These are phyloP conservation scores for Crotalus tigris DNA, from an alignment of 2,113 vertebrate genomes.

Conservation along the genomic window DNA sequence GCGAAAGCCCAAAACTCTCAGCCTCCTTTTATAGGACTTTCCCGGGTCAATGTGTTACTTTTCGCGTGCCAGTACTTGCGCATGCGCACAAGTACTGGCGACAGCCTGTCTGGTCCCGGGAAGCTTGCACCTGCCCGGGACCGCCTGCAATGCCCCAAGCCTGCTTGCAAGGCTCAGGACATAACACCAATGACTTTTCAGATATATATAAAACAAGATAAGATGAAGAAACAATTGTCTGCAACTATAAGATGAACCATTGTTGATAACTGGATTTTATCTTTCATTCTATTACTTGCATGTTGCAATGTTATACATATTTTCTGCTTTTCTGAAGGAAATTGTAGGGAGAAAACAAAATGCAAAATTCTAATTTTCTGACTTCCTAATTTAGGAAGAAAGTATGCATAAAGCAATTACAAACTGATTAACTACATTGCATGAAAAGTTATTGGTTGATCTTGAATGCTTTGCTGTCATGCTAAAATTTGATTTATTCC, in stretches of 20 bases:
- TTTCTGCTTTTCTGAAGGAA: background rate
- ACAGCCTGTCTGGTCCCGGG: too few relatives aligned
- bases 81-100: too few relatives aligned
- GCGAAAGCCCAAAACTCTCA: too few relatives aligned
- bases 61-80: too few relatives aligned
- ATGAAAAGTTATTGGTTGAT: conserved; percentile 3
- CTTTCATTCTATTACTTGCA: background rate
- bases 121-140: too few relatives aligned
- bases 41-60: too few relatives aligned
- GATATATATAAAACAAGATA: background rate
- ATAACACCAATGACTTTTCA: conserved; percentile 6
- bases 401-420: conserved; percentile 5
- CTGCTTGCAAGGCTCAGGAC: too few relatives aligned
- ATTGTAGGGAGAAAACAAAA: background rate
- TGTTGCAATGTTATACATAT: background rate
- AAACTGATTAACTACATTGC: background rate
- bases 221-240: background rate
- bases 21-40: too few relatives aligned
- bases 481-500: background rate
- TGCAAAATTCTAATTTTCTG: background rate
- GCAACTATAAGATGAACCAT: background rate
- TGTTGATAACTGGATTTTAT: background rate
- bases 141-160: too few relatives aligned
- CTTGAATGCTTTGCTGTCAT: conserved; percentile 6
- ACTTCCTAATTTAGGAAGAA: background rate